phyloP scores from a whole-genome alignment of 2,797 vertebrate genomes.

The Falco biarmicus region DNA sequence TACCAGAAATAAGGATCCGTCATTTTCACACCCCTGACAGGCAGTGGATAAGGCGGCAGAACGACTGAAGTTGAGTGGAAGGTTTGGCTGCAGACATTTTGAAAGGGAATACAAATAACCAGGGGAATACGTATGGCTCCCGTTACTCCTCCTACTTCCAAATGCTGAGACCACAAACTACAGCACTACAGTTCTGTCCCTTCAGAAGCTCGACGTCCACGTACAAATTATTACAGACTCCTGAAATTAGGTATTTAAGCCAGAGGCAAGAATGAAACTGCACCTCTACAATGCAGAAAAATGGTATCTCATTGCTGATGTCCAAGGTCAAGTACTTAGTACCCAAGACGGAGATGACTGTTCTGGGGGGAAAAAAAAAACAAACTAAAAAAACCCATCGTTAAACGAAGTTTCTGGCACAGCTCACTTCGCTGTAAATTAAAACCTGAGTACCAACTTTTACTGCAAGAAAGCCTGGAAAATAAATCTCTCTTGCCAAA shows the following conservation, averaged over 20 bases:
- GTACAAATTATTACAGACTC: background rate
- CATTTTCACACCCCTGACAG: background rate
- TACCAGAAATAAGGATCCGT: background rate
- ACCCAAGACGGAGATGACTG: background rate
- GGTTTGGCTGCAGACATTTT: background rate
- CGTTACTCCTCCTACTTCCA: background rate
- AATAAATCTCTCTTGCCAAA: background rate
- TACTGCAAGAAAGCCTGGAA: background rate
- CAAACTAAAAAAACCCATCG: too few relatives aligned
- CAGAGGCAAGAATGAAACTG: background rate
- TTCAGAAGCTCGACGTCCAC: background rate
- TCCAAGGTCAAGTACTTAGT: background rate
- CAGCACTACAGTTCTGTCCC: background rate
- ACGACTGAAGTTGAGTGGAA: background rate
- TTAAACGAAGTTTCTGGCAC: background rate
- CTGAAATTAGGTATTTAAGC: background rate
- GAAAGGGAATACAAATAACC: background rate
- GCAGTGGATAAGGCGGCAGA: background rate
- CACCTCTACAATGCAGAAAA: background rate
- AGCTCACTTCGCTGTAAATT: background rate
- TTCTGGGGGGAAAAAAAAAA: background rate
- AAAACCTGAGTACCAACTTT: background rate
- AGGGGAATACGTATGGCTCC: background rate
- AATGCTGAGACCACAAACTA: background rate
- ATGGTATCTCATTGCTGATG: background rate